Evolutionary conservation across 2,888 invertebrate genomes (phyloP), one percentile per base, ranked within the genome.

Genomic region (Pardosa pseudoannulata): DNA sequence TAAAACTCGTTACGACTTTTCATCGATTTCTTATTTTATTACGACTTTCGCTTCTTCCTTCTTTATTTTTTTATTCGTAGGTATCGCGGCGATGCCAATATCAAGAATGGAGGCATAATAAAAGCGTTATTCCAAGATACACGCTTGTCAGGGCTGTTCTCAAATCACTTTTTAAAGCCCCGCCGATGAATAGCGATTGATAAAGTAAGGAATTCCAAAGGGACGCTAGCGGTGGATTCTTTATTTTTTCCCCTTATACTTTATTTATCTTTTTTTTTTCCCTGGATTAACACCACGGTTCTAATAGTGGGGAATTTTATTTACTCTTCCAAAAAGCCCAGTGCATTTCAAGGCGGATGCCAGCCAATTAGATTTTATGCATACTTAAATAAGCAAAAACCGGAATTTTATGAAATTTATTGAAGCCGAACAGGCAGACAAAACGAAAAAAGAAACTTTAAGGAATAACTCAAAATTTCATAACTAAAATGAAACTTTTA

Each of bases 11-110:
- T 79, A 85, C 83, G 78, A 79, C 73, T 85, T 78, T 85, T 85
- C 83, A 85, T 85, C 83, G 83, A 85, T 85, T 73, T 79, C 78
- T 85, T 79, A 85, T 85, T 85, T 85, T 85, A 85, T 85, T 85
- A 85, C 83, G 83, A 83, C 76, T 83, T 73, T 73, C 78, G 36
- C 73, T 56, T 50, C 28, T 71, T 67, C 32, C 32, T 36, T 19
- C 32, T 67, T 67, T 67, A 19, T 67, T 67, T 23, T 29, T 32
- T 68, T 31, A 5, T 23, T 32, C 27, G 41, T 70, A 70, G 70
- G 70, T 70, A 65, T 65, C 31, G 65, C 65, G 31, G 31, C 29
- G 36, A 46, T 50, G 78, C 70, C 78, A 78, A 73, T 67, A 73
- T 56, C 46, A 31, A 64, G 39, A 75, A 71, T 19, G 32, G 50